Conservation (phyloP, 2,113 vertebrate species). For the Ardeotis arabs region DNA sequence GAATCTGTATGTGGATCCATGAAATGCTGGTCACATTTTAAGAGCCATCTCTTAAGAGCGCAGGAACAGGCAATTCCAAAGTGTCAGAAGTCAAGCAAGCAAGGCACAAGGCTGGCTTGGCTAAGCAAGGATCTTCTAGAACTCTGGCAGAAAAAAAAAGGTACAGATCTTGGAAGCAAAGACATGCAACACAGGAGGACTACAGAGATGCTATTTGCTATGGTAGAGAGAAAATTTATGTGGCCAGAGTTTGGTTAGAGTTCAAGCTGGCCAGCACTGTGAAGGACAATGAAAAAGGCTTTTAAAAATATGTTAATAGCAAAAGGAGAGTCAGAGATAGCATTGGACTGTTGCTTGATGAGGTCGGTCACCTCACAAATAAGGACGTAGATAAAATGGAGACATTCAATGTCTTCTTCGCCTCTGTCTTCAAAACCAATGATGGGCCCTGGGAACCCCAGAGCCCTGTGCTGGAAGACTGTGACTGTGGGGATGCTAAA, state of each 20-base stretch:
- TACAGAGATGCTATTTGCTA: background rate
- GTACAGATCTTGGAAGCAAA: no score
- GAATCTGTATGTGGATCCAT: background rate
- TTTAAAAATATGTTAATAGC: no score
- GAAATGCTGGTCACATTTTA: background rate
- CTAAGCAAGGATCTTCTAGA: background rate
- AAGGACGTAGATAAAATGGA: no score
- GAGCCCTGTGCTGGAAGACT: no score
- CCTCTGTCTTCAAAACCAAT: no score
- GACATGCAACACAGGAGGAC: fast-evolving
- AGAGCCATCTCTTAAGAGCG: background rate
- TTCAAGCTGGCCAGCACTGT: background rate
- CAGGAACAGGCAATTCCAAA: background rate
- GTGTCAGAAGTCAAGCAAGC: background rate
- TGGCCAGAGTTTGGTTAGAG: background rate
- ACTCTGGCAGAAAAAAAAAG: background rate
- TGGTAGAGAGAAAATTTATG: background rate
- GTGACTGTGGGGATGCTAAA: no score
- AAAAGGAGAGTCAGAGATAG: no score
- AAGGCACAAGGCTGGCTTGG: background rate
- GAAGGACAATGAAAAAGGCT: no score
- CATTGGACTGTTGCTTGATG: no score
- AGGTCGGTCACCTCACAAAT: no score
- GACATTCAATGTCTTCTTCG: no score
- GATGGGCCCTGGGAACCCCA: no score